A percentile compares a stretch with the other conserved stretches of the same genome.
Evolutionary conservation across 2,113 vertebrate genomes (phyloP).

Genomic region (Hystrix cristata): DNA sequence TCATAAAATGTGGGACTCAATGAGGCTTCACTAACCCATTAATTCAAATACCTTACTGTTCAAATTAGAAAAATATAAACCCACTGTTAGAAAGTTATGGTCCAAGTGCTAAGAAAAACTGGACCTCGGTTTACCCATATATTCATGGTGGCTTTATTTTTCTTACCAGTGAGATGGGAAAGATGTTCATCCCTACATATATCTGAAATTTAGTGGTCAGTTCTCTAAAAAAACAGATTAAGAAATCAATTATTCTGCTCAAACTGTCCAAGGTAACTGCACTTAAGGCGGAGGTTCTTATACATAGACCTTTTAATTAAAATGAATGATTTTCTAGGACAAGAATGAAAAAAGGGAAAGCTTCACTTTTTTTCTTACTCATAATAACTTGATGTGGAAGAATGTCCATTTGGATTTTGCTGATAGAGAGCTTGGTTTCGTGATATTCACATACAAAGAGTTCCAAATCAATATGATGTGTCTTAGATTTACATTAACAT

Average conservation of each 20-base stretch:
- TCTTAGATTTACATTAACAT: constrained; percentile 82
- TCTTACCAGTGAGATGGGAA: neutral
- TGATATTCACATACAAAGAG: constrained; percentile 58
- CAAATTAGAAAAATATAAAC: neutral
- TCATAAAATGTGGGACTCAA: neutral
- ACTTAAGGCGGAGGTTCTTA: neutral
- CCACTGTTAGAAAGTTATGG: neutral
- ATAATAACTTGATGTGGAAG: neutral
- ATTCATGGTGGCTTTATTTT: neutral
- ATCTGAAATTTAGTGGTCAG: neutral
- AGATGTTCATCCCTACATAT: neutral
- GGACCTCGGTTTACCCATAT: neutral
- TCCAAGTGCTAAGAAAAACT: neutral
- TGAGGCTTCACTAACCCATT: neutral
- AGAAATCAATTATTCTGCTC: neutral
- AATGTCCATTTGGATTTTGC: constrained; percentile 51
- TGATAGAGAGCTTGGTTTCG: constrained; percentile 50
- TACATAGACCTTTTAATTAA: neutral
- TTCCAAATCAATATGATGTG: constrained; percentile 66
- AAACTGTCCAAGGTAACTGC: neutral
- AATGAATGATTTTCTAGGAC: constrained; percentile 5
- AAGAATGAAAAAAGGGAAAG: neutral
- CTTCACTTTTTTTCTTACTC: neutral
- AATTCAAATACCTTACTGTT: neutral
- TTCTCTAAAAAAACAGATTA: neutral